Evolutionary conservation across 92 coral and sea anemone genomes (phyloP).

Genomic region (Bergia puertoricense): DNA sequence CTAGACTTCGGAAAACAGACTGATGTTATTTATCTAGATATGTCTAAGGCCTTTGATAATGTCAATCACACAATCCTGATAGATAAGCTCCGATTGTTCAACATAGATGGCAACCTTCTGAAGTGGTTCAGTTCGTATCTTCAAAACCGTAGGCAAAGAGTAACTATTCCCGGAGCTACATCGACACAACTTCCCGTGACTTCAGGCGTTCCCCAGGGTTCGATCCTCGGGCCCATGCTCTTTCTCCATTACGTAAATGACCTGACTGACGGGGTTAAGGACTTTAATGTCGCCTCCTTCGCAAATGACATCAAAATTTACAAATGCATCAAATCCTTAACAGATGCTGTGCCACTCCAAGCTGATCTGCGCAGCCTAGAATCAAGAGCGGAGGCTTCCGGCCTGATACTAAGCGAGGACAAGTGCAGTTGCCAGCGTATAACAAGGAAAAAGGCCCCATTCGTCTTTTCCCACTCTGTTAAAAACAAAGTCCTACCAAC

Average conservation of each 20-base stretch:
- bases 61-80: background rate
- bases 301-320: no score
- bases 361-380: background rate
- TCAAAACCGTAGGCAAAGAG: no score
- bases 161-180: background rate
- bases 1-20: background rate
- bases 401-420: no score
- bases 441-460: no score
- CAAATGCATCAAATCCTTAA: background rate
- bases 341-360: background rate
- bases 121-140: no score
- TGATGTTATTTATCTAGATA: background rate
- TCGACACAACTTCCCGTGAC: background rate
- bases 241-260: background rate
- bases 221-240: background rate
- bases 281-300: no score
- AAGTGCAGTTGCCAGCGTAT: no score
- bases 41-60: background rate
- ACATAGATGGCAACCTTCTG: no score
- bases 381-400: no score
- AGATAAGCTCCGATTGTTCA: background rate
- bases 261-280: background rate
- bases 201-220: background rate
- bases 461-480: no score
- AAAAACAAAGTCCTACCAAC: background rate